A percentile compares a stretch with the other conserved stretches of the same genome.
phyloP scores from a whole-genome alignment of 2,797 vertebrate genomes.

The Anomalospiza imberbis region DNA sequence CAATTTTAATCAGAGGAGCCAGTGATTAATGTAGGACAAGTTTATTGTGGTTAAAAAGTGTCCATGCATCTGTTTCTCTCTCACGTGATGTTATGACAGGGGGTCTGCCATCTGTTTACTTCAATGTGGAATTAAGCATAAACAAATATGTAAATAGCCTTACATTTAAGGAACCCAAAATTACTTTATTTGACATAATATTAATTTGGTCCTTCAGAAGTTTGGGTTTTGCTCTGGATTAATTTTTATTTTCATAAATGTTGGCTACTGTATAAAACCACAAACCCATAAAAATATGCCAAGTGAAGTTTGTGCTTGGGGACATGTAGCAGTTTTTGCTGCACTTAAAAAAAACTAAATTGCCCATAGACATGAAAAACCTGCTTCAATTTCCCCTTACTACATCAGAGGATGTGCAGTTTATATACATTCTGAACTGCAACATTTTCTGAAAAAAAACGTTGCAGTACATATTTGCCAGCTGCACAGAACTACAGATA shows the following conservation, averaged over 20 bases:
- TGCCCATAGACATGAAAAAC: background rate
- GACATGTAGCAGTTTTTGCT: background rate
- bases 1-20: background rate
- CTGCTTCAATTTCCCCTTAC: background rate
- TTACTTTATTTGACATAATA: background rate
- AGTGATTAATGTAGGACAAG: background rate
- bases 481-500: background rate
- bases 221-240: background rate
- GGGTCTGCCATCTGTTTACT: conserved; percentile 52
- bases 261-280: background rate
- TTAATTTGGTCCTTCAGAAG: background rate
- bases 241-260: background rate
- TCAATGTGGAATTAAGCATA: conserved; percentile 27
- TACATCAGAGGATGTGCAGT: background rate
- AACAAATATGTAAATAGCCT: background rate
- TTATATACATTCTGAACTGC: background rate
- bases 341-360: background rate
- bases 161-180: background rate
- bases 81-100: background rate
- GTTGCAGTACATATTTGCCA: background rate
- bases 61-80: background rate
- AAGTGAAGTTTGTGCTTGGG: background rate
- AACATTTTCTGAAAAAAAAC: background rate
- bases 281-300: background rate
- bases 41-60: background rate